phyloP scores from a whole-genome alignment of 1,140 invertebrate genomes.

The Drosophila pachea region DNA sequence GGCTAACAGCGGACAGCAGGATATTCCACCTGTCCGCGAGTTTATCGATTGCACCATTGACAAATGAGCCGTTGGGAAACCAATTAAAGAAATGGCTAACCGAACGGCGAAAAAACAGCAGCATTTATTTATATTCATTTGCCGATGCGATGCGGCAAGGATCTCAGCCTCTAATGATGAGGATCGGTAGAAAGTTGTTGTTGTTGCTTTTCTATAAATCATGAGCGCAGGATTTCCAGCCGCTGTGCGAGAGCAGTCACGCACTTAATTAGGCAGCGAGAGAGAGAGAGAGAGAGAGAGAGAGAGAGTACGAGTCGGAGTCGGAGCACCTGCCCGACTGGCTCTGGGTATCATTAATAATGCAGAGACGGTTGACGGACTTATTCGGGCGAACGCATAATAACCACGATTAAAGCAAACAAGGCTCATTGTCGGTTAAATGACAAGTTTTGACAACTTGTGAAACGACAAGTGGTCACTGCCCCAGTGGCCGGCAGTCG shows the following conservation, averaged over 20 bases:
- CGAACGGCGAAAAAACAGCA: not conserved
- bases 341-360: constrained; percentile 65
- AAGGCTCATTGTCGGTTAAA: constrained; percentile 79
- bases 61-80: constrained; percentile 72
- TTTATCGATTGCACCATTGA: constrained; percentile 75
- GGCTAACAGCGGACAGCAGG: constrained; percentile 8
- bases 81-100: constrained; percentile 65
- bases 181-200: no score
- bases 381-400: constrained; percentile 70
- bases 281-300: constrained; percentile 7
- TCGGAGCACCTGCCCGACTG: constrained; percentile 54
- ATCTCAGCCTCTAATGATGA: no score
- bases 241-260: not conserved
- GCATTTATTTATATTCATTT: constrained; percentile 1
- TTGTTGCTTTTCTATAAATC: not conserved
- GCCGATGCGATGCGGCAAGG: no score
- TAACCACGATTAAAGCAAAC: constrained; percentile 79
- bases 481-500: constrained; percentile 9
- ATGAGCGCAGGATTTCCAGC: not conserved
- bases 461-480: constrained; percentile 75
- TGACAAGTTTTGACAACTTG: constrained; percentile 79
- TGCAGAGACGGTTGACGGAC: constrained; percentile 36
- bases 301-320: constrained; percentile 15
- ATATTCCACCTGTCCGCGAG: constrained; percentile 67
- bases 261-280: constrained; percentile 62